Evolutionary conservation across 2,888 invertebrate species (phyloP), one percentile per base, ranked within the genome.

Genomic region (Megamerina dolium): DNA sequence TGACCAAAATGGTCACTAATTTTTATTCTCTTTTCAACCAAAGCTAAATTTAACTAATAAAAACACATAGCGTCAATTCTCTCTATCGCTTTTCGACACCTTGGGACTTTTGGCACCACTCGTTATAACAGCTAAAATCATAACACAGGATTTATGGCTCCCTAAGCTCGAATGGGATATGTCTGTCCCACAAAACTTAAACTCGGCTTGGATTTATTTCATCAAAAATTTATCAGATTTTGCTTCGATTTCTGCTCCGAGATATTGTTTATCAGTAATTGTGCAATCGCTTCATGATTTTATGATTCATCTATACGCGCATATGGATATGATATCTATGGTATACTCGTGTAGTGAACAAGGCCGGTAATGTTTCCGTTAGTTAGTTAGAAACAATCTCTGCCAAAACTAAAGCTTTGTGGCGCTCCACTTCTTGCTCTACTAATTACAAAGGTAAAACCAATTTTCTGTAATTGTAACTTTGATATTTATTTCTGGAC

Each of bases 401-500:
- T 46, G 10, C 41, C 41, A 18, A 31, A 41, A 23, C 41, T 38
- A 5, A 32, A 46, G 14, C 27, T 46, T 5, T 31, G 43, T 14
- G n/a, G 40, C 13, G 43, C 46, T 5, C 37, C 23, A 8, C 40
- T 43, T 8, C 37, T 46, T 1, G 21, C 42, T n/a, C 13, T 17
- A n/a, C 30, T 44, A 9, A 23, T 23, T 23, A 10, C 6, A 23
- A 23, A 23, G 10, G 10, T 23, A 9, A 23, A 23, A 10, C 26
- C 26, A 23, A 23, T 23, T 23, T 23, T 23, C 10, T 23, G 30
- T 12, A n/a, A n/a, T n/a, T n/a, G n/a, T n/a, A n/a, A n/a, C n/a
- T n/a, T n/a, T n/a, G n/a, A n/a, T n/a, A n/a, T n/a, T 26, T 37
- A 20, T n/a, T 17, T 44, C 4, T 48, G 45, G 45, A 42, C 46